Evolutionary conservation across 2,113 vertebrate species (phyloP).

Genomic region (Xiphophorus maculatus): DNA sequence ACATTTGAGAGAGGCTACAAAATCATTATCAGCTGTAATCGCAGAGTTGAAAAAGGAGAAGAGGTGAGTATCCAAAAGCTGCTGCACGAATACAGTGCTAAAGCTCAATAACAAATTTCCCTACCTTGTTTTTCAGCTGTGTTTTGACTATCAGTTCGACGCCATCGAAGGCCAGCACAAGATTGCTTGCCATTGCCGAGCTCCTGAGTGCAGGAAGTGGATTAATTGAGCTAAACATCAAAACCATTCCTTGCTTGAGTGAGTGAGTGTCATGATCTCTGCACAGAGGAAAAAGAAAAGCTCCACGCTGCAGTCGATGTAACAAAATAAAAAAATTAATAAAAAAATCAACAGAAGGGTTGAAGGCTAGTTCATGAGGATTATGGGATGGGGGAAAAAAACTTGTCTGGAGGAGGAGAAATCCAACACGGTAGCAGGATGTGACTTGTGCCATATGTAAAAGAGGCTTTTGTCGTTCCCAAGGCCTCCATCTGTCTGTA

Average conservation of each 20-base stretch:
- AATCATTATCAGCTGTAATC: constrained; percentile 95
- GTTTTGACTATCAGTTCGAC: constrained; percentile 97
- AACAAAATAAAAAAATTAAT: background rate
- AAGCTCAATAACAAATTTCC: background rate
- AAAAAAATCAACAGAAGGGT: constrained; percentile 16
- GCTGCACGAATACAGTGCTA: background rate
- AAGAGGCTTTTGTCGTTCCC: constrained; percentile 48
- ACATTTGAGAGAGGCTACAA: constrained; percentile 97
- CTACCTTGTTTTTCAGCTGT: constrained; percentile 82
- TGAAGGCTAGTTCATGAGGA: constrained; percentile 26
- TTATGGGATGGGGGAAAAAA: background rate
- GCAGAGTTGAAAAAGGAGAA: constrained; percentile 94
- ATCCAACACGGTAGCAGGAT: constrained; percentile 71
- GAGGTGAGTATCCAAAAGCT: constrained; percentile 80
- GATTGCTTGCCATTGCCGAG: constrained; percentile 94
- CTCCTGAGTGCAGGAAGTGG: constrained; percentile 98
- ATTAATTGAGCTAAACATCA: constrained; percentile 86
- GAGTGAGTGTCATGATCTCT: constrained; percentile 77
- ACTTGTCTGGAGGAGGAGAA: constrained; percentile 40
- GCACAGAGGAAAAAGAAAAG: constrained; percentile 69
- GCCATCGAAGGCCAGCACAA: constrained; percentile 91
- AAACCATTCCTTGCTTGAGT: constrained; percentile 80
- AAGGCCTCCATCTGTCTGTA: constrained; percentile 63
- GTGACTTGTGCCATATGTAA: constrained; percentile 79
- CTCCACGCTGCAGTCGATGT: constrained; percentile 64